Evolutionary conservation across 1,140 invertebrate species (phyloP).

Genomic region (Euwallacea fornicatus): DNA sequence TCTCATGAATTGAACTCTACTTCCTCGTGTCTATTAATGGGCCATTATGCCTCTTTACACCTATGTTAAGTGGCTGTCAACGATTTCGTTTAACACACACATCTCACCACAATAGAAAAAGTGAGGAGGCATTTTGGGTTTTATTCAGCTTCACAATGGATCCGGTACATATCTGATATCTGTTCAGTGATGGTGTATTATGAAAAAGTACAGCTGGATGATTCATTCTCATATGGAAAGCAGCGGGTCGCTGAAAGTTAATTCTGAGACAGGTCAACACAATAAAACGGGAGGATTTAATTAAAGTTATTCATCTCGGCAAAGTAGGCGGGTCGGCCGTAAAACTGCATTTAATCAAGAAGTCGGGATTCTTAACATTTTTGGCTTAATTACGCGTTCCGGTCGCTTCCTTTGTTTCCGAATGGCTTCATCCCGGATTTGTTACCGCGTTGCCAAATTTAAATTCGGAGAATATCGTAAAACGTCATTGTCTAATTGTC

Average conservation of each 20-base stretch:
- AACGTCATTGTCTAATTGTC: too few relatives aligned
- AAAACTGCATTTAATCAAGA: conserved; percentile 56
- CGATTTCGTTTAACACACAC: conserved; percentile 28
- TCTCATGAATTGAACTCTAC: conserved; percentile 30
- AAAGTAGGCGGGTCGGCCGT: conserved; percentile 46
- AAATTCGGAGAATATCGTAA: too few relatives aligned
- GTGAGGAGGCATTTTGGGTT: conserved; percentile 17
- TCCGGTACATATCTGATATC: conserved; percentile 26
- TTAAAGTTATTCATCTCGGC: conserved; percentile 56
- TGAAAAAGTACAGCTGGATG: too few relatives aligned
- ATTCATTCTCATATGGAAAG: too few relatives aligned
- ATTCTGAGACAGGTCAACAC: conserved; percentile 40
- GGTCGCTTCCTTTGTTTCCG: conserved; percentile 46
- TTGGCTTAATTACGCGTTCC: conserved; percentile 54
- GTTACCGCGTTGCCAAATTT: conserved; percentile 16
- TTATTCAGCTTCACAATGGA: conserved; percentile 20
- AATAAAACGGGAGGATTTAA: conserved; percentile 55
- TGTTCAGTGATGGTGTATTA: not conserved
- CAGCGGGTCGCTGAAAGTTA: not conserved
- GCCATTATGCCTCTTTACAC: conserved; percentile 38
- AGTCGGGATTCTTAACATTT: conserved; percentile 54
- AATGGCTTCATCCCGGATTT: conserved; percentile 50
- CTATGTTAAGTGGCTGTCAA: conserved; percentile 41
- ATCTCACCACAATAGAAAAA: conserved; percentile 29
- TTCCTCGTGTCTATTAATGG: conserved; percentile 38